These are phyloP conservation scores for Tragelaphus scriptus DNA, from an alignment of 2,113 vertebrate species.

Conservation along the genomic window DNA sequence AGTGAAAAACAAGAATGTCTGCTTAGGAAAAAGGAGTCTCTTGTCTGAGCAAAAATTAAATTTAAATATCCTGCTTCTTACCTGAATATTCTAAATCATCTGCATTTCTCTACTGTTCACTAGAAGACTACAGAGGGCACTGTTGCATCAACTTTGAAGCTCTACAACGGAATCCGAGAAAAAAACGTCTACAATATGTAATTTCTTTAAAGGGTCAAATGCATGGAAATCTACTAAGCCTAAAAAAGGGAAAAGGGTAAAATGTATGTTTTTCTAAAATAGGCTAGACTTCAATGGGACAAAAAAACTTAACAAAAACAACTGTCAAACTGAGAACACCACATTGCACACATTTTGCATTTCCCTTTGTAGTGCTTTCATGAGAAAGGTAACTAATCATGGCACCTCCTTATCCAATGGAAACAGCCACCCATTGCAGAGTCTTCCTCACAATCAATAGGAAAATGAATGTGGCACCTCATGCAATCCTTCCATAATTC, in stretches of 20 bases:
- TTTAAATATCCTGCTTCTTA: conserved; percentile 71
- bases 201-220: conserved; percentile 68
- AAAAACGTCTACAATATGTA: conserved; percentile 63
- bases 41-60: conserved; percentile 74
- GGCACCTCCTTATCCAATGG: conserved; percentile 73
- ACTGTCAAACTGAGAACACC: conserved; percentile 69
- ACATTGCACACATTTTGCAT: conserved; percentile 61
- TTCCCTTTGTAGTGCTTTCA: conserved; percentile 76
- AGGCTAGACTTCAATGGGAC: conserved; percentile 68
- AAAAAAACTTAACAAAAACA: conserved; percentile 72
- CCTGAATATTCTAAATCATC: conserved; percentile 67
- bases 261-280: conserved; percentile 74
- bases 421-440: conserved; percentile 77
- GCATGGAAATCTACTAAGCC: conserved; percentile 78
- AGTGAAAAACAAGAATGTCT: conserved; percentile 74
- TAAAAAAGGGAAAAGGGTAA: conserved; percentile 67
- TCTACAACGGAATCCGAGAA: conserved; percentile 47
- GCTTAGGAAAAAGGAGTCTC: conserved; percentile 66
- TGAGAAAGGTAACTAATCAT: conserved; percentile 79
- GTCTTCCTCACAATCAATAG: conserved; percentile 71
- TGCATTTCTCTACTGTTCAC: neutral
- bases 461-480: conserved; percentile 75
- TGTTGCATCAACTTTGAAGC: conserved; percentile 81
- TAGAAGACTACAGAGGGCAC: conserved; percentile 83
- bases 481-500: conserved; percentile 72